Evolutionary conservation across 2,113 vertebrate genomes (phyloP), one percentile per base, ranked within the genome.

Genomic region (Prinia subflava): DNA sequence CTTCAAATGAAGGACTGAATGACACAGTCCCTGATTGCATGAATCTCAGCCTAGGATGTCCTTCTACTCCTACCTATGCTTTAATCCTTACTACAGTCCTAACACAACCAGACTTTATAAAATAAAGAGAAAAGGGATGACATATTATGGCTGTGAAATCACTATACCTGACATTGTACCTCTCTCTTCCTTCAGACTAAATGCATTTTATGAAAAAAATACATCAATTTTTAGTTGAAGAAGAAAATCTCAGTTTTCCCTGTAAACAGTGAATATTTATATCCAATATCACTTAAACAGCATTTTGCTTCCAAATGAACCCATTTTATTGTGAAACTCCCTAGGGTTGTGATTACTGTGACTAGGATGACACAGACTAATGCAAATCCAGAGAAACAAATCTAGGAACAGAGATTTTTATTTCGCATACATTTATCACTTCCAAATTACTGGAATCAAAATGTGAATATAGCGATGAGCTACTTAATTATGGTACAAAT

Each of bases 311-410:
- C 70, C 41, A n/a, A 79, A 89, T 49, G 23, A 89, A 76, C 16
- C 5, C n/a, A 20, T 94, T 87, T 92, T 68, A 91, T 52, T 53
- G n/a, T 42, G 70, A 95, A 94, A 92, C 57, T 92, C 57, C 27
- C 53, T 39, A 41, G 59, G 33, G 33, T 6, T 74, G 15, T 62
- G 93, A 83, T 93, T 93, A 95, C 62, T 52, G 42, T 80, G 59
- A 90, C 56, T 35, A 47, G 39, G 30, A 80, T 67, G 59, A 90
- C 57, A 91, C 0, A 88, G 76, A 46, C 15, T 80, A 84, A 78
- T 47, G 63, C 33, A 94, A 81, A 96, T 71, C 2, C 7, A 92
- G 47, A 79, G 57, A 92, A 94, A 87, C 14, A 82, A 79, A 93
- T 62, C 22, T 59, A 39, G 69, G 44, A 92, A 56, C 7, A 53